Base-by-base conservation (phyloP, 92 coral and sea anemone species). In the Porites lobata region DNA sequence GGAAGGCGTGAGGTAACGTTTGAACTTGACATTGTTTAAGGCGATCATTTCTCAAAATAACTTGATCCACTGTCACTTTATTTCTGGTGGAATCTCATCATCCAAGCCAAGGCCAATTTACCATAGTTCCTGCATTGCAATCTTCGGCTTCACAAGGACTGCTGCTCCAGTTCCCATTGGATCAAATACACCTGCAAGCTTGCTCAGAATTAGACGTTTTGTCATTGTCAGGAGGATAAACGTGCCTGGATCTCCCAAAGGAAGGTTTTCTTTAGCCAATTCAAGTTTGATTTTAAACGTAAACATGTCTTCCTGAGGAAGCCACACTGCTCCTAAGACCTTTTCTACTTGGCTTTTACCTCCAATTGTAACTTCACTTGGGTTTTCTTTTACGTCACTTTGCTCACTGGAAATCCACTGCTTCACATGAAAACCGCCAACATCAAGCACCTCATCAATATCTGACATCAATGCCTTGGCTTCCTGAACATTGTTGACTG, bases 101-200 rank as follows among this genome's bases (percentile, higher is more conserved):
- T 86, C 91, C 94, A 89, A 87, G 47, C 58, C 73, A 7, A 80
- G 22, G 7, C 94, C 94, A 50, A 17, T 21, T 78, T 86, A 81
- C 91, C 94, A 91, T 11, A 91, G 70, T 71, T 87, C 82, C 79
- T 90, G 93, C 81, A 90, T 67, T 13, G 65, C 86, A 47, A 90
- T 90, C 67, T 90, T 90, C 6, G 93, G 86, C 15, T 64, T 84
- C 56, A 90, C 26, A 5, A 72, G 17, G 7, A 81, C 47, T 7
- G 91, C 82, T 82, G 88, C 76, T 50, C 59, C 91, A 38, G 63
- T 29, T 19, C 87, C 91, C 18, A 88, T 82, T 9, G 89, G 90
- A 58, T 88, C 83, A 22, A 72, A 82, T 20, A 82, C 65, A 0
- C 76, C 58, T 72, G 92, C 88, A 0, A 88, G 22, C 77, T 76